These are phyloP conservation scores for Hippolais icterina DNA, from an alignment of 2,113 vertebrate species.

Conservation along the genomic window DNA sequence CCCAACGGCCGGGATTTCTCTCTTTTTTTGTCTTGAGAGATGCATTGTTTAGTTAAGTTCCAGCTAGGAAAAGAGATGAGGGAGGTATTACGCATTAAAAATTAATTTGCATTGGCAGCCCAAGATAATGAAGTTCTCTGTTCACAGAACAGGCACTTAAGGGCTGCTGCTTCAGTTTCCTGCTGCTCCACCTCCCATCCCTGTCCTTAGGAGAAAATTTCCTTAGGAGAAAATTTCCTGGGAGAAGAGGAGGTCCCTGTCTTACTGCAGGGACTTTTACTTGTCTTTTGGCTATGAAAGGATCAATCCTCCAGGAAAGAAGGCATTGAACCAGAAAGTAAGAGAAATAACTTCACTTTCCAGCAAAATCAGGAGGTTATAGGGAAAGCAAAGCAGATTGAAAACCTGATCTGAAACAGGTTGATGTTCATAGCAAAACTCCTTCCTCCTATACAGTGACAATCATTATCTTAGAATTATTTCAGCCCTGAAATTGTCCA, in stretches of 20 bases:
- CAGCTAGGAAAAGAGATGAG: not conserved
- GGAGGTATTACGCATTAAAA: not conserved
- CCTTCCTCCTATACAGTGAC: not conserved
- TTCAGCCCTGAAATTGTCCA: not conserved
- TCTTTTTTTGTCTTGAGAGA: not conserved
- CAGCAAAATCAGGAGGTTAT: not conserved
- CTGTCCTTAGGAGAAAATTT: not conserved
- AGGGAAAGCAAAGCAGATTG: not conserved
- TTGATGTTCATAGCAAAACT: not conserved
- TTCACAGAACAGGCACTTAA: not conserved
- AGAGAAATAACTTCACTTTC: not conserved
- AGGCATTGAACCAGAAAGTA: not conserved
- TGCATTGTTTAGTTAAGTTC: not conserved
- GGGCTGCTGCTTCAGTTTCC: not conserved
- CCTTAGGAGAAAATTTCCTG: not conserved
- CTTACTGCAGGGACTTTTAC: not conserved
- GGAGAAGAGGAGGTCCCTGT: not conserved
- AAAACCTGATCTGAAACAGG: not conserved
- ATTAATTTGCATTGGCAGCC: slow-evolving; percentile 3
- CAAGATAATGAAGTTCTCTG: not conserved
- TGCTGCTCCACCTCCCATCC: not conserved
- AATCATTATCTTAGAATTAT: not conserved
- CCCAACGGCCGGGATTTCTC: not conserved
- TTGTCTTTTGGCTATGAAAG: not conserved
- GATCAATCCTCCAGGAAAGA: not conserved